These are phyloP conservation scores for Orthosia incerta DNA, from an alignment of 2,888 invertebrate genomes.

Conservation along the genomic window DNA sequence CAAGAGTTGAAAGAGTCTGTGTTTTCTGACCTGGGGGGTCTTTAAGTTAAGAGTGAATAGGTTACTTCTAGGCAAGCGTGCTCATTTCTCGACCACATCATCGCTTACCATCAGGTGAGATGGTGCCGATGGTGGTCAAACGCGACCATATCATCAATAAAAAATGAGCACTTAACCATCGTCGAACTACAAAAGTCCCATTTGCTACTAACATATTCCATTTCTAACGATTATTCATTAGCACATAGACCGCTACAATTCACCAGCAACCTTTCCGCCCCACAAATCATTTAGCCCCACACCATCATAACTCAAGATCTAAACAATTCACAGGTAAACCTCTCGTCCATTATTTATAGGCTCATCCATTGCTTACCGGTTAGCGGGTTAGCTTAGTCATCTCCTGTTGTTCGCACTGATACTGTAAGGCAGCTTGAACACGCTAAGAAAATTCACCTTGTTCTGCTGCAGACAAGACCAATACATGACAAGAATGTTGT, in stretches of 20 bases:
- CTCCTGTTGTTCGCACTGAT: slow-evolving; percentile 9
- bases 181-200: not conserved
- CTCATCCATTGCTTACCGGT: slow-evolving; percentile 51
- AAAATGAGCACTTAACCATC: too few species aligned
- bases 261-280: slow-evolving; percentile 6
- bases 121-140: too few species aligned
- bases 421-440: not conserved
- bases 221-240: slow-evolving; percentile 36
- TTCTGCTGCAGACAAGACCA: too few species aligned
- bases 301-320: slow-evolving; percentile 52
- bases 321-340: slow-evolving; percentile 49
- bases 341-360: slow-evolving; percentile 47
- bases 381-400: slow-evolving; percentile 45
- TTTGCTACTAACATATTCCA: not conserved
- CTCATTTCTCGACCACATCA: too few species aligned
- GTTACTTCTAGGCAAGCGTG: too few species aligned
- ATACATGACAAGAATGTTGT: too few species aligned
- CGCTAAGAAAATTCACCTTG: too few species aligned
- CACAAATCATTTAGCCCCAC: slow-evolving; percentile 45
- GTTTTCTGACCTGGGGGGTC: too few species aligned
- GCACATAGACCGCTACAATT: slow-evolving; percentile 27
- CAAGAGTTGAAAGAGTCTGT: not conserved
- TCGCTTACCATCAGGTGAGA: too few species aligned
- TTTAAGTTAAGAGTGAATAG: too few species aligned
- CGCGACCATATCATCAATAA: too few species aligned